Evolutionary conservation across 2,113 vertebrate genomes (phyloP), one percentile per base, ranked within the genome.

Genomic region (Callithrix jacchus): DNA sequence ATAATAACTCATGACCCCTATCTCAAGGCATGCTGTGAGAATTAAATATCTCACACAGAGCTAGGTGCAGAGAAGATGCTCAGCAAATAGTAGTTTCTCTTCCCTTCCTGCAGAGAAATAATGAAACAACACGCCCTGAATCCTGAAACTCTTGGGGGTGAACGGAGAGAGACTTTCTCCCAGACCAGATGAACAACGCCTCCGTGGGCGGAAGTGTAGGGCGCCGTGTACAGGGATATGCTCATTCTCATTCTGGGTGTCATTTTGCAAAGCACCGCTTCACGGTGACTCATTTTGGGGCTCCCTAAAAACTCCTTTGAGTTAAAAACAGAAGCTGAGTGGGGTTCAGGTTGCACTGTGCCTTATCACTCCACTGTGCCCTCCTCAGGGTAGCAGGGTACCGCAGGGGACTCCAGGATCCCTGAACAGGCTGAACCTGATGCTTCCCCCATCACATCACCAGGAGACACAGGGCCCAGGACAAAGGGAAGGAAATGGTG

Each of bases 301-400:
- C 79, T 90, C 14, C 32, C 71, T 92, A 85, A 93, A 97, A 97
- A 93, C 52, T 92, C 88, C 91, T 97, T 77, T 94, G 83, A 81
- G 37, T 97, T 96, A 96, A 97, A 97, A 98, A 93, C 97, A 95
- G 74, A 97, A 98, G 97, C 96, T 2, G 32, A 52, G 56, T 70
- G 70, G 71, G 90, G 66, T 71, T 79, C 52, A 3, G 52, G 80
- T 64, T 92, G 66, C 23, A 6, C 6, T 1, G 40, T 12, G 23
- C 18, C 71, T 77, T 61, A 87, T 23, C 64, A 45, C 32, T 82
- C 88, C 21, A 27, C 80, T 40, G 40, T 12, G 13, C 79, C 11
- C 56, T 83, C 35, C 37, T 45, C 89, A 8, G 49, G 40, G 25
- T 12, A 8, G n/a, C 7, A 30, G 8, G 30, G 14, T 13, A 45